A percentile compares a stretch with the other conserved stretches of the same genome.
Conservation (phyloP, 2,797 vertebrate species). For the Siniperca undulata region DNA sequence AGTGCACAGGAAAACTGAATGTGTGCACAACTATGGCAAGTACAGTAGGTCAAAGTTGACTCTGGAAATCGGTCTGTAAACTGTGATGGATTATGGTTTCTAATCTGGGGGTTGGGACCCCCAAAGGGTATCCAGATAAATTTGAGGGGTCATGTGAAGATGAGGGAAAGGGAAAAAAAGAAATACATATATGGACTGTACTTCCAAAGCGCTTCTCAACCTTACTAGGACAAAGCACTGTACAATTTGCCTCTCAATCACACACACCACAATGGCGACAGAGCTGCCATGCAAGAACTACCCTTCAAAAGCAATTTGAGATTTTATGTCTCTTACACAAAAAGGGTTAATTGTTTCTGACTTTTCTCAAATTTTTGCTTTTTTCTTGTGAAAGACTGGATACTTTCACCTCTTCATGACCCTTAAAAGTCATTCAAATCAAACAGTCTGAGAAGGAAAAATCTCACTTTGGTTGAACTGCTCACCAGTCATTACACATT, state of each 20-base stretch:
- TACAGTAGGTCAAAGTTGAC: background rate
- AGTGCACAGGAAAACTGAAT: slow-evolving; percentile 9
- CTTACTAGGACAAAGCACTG: background rate
- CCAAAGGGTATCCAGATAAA: no score
- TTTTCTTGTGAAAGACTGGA: background rate
- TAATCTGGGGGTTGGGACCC: background rate
- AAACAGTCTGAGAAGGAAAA: background rate
- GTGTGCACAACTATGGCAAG: background rate
- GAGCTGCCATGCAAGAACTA: background rate
- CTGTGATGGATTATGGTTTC: slow-evolving; percentile 2
- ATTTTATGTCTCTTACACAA: background rate
- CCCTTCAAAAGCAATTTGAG: background rate
- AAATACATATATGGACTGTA: background rate
- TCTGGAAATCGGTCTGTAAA: background rate
- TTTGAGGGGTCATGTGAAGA: background rate
- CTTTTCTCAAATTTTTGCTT: background rate
- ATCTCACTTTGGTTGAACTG: background rate
- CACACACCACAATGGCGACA: background rate
- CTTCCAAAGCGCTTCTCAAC: background rate
- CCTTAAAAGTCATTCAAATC: background rate
- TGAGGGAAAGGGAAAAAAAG: background rate
- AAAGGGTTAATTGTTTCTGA: no score
- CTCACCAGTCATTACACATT: background rate
- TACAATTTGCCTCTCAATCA: background rate
- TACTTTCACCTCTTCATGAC: background rate